phyloP scores from a whole-genome alignment of 2,113 vertebrate genomes.

The Platysternon megacephalum region DNA sequence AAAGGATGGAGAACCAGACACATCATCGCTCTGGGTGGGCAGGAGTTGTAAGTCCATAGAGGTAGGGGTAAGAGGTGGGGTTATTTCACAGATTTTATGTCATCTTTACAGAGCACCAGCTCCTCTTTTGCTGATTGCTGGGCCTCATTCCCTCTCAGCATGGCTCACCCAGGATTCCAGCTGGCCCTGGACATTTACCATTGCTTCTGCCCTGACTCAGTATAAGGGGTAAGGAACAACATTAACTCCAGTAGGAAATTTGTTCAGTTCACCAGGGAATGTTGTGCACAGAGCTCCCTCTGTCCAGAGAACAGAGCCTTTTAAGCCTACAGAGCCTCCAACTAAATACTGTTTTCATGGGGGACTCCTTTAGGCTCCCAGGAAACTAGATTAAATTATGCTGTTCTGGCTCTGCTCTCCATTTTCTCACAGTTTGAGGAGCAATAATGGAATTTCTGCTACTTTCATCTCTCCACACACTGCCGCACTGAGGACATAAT shows the following conservation, averaged over 20 bases:
- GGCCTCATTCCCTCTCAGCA: background rate
- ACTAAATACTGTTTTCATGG: background rate
- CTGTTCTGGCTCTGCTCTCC: background rate
- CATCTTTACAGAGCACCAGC: background rate
- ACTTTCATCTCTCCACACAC: background rate
- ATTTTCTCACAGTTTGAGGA: background rate
- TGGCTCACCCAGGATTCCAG: background rate
- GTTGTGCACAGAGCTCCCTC: background rate
- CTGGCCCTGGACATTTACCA: background rate
- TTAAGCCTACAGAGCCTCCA: background rate
- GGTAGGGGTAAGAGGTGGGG: background rate
- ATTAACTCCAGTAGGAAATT: background rate
- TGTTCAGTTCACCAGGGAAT: background rate
- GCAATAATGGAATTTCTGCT: background rate
- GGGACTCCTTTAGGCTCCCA: background rate
- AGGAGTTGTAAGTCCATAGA: background rate
- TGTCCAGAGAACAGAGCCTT: background rate
- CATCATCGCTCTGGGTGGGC: background rate
- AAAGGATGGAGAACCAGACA: background rate
- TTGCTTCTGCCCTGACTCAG: background rate
- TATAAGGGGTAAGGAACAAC: background rate
- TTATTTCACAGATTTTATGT: rapidly evolving
- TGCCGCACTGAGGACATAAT: background rate
- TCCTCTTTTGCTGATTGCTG: background rate
- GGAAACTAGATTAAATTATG: background rate